phyloP scores from a whole-genome alignment of 2,797 vertebrate genomes.

The Australoheros facetus region DNA sequence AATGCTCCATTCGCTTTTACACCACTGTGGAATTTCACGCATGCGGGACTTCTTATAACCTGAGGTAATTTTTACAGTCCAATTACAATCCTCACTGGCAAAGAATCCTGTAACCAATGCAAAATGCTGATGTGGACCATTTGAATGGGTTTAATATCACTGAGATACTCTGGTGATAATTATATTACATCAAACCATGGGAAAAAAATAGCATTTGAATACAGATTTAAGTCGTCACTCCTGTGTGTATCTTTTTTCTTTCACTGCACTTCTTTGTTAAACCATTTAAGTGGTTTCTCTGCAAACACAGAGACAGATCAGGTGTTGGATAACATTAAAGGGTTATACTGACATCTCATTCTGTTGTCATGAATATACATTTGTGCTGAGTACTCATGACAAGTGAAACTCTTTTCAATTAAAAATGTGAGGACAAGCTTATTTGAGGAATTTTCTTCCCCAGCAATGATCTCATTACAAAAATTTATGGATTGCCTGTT shows the following conservation, averaged over 20 bases:
- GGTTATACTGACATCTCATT: not conserved
- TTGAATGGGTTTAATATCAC: conserved; percentile 3
- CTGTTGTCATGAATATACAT: not conserved
- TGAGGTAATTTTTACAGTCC: not conserved
- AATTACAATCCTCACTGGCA: not conserved
- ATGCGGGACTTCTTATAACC: not conserved
- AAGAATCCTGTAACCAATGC: not conserved
- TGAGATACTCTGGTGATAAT: conserved; percentile 5
- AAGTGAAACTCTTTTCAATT: too few species aligned
- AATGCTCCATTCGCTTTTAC: not conserved
- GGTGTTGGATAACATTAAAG: not conserved
- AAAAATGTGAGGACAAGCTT: too few species aligned
- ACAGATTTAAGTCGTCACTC: conserved; percentile 15
- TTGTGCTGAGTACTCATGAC: too few species aligned
- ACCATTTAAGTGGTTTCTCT: conserved; percentile 35
- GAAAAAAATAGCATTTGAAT: not conserved
- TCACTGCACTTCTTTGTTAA: conserved; percentile 43
- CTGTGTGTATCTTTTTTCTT: conserved; percentile 32
- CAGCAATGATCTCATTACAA: too few species aligned
- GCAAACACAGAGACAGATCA: conserved; percentile 14
- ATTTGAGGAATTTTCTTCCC: too few species aligned
- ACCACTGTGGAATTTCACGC: not conserved
- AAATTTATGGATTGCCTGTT: too few species aligned
- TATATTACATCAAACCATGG: not conserved
- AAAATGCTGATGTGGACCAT: conserved; percentile 7